phyloP scores from a whole-genome alignment of 2,113 vertebrate species.

The Tragelaphus buxtoni region DNA sequence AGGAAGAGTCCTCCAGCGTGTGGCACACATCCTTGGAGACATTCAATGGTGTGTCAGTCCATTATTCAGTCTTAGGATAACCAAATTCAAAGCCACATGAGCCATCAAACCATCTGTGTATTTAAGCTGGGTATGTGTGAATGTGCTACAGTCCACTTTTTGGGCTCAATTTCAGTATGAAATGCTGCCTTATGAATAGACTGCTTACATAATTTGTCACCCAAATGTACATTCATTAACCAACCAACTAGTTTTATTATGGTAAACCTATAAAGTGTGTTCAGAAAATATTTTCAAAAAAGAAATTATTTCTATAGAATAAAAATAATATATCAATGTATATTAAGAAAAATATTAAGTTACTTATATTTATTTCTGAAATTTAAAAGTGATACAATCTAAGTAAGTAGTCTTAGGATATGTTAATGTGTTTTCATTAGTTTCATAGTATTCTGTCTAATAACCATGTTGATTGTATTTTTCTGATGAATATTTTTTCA shows the following conservation, averaged over 20 bases:
- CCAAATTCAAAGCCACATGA: background rate
- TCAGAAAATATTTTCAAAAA: background rate
- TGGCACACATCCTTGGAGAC: background rate
- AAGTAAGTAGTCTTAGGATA: background rate
- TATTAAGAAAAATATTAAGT: background rate
- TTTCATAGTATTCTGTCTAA: conserved; percentile 12
- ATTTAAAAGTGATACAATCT: background rate
- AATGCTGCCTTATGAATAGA: background rate
- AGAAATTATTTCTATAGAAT: background rate
- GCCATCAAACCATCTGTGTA: background rate
- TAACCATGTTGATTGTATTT: background rate
- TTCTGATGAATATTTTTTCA: background rate
- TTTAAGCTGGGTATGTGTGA: background rate
- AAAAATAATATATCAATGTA: background rate
- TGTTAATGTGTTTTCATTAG: background rate
- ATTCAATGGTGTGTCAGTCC: background rate
- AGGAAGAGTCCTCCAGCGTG: background rate
- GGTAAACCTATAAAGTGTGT: background rate
- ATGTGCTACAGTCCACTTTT: background rate
- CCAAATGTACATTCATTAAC: background rate
- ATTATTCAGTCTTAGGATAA: background rate
- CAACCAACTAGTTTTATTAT: background rate
- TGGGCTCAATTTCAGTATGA: background rate
- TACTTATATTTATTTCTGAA: background rate
- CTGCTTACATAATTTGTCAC: background rate